Evolutionary conservation across 1,140 invertebrate genomes (phyloP).

Genomic region (Phymorhynchus buccinoides): DNA sequence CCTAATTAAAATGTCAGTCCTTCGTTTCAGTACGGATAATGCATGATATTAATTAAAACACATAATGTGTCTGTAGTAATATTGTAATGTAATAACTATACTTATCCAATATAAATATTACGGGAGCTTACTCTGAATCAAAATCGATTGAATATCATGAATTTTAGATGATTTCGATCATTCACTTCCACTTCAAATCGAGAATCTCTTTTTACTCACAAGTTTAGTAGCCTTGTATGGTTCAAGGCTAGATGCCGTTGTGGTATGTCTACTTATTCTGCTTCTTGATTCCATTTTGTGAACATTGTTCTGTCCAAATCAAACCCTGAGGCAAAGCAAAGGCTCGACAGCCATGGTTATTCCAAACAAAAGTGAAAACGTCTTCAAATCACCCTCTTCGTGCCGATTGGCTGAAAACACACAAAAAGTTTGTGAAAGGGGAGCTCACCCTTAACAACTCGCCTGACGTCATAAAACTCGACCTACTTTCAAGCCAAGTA

Average conservation of each 20-base stretch:
- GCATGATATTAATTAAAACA: too few species aligned
- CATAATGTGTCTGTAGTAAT: too few species aligned
- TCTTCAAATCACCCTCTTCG: conserved; percentile 49
- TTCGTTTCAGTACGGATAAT: too few species aligned
- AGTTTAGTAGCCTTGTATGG: conserved; percentile 72
- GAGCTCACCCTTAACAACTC: too few species aligned
- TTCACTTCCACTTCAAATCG: too few species aligned
- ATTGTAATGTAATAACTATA: too few species aligned
- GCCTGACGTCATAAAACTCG: not conserved
- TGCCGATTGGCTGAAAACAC: conserved; percentile 47
- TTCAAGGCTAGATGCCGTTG: conserved; percentile 52
- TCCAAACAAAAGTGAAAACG: conserved; percentile 29
- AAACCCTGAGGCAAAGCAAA: not conserved
- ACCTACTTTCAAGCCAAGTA: too few species aligned
- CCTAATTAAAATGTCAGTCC: too few species aligned
- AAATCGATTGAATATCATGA: too few species aligned
- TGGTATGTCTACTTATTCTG: conserved; percentile 41
- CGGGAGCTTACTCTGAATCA: too few species aligned
- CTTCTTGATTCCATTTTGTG: conserved; percentile 31
- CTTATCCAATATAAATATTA: too few species aligned
- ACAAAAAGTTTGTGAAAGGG: not conserved
- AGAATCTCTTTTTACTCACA: conserved; percentile 58
- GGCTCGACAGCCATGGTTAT: not conserved
- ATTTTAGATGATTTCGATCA: not conserved
- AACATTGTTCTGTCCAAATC: not conserved